These are phyloP conservation scores for Apantesis nais DNA, from an alignment of 2,888 invertebrate species.

Conservation along the genomic window DNA sequence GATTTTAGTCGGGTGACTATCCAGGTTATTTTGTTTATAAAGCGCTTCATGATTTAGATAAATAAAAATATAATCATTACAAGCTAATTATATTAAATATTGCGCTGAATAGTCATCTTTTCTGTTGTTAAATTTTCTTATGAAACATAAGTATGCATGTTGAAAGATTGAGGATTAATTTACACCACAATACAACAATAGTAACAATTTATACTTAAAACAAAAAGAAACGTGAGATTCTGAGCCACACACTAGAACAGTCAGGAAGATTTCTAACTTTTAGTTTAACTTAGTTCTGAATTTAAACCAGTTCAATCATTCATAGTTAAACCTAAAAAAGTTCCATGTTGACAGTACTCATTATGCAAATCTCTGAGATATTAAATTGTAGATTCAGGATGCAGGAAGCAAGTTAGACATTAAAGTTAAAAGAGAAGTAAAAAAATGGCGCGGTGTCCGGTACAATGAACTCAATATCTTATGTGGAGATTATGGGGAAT, in stretches of 20 bases:
- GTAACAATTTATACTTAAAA: no score
- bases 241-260: background rate
- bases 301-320: background rate
- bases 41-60: no score
- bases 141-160: no score
- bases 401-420: constrained; percentile 10
- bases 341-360: background rate
- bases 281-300: background rate
- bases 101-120: no score
- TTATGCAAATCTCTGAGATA: constrained; percentile 6
- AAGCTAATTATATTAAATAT: no score
- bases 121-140: no score
- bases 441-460: constrained; percentile 8
- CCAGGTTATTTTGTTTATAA: no score
- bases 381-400: constrained; percentile 5
- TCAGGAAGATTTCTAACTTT: background rate
- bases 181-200: background rate
- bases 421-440: constrained; percentile 8
- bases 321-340: background rate
- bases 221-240: background rate
- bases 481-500: constrained; percentile 17
- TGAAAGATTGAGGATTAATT: no score
- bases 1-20: no score
- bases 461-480: constrained; percentile 18
- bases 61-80: no score